Evolutionary conservation across 2,113 vertebrate species (phyloP).

Genomic region (Ctenodactylus gundi): DNA sequence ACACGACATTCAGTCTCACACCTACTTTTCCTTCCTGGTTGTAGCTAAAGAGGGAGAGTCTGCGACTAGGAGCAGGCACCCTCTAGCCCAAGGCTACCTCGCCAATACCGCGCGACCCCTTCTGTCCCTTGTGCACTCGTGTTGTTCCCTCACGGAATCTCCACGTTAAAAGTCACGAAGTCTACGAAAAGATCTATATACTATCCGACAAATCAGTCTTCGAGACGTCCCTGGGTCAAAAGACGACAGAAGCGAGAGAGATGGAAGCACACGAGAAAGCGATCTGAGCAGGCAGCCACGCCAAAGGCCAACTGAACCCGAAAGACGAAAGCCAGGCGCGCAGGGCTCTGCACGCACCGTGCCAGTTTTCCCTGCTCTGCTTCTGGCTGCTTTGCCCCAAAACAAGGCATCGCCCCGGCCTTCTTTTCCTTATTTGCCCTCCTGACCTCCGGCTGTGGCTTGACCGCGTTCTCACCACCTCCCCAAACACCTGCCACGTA

Average conservation of each 20-base stretch:
- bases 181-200: not conserved
- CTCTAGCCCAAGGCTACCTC: rapidly evolving
- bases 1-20: not conserved
- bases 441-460: not conserved
- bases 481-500: not conserved
- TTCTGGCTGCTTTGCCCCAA: not conserved
- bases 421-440: not conserved
- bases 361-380: not conserved
- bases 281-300: not conserved
- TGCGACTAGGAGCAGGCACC: not conserved
- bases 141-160: not conserved
- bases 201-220: not conserved
- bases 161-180: not conserved
- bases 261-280: not conserved
- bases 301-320: not conserved
- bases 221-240: not conserved
- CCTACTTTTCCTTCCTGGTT: not conserved
- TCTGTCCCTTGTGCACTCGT: not conserved
- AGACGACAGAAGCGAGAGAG: not conserved
- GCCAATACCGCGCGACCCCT: not conserved
- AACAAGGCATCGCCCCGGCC: not conserved
- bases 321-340: not conserved
- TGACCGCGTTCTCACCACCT: not conserved
- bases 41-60: not conserved
- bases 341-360: not conserved